Evolutionary conservation across 2,113 vertebrate genomes (phyloP).

Genomic region (Telmatochromis brichardi): DNA sequence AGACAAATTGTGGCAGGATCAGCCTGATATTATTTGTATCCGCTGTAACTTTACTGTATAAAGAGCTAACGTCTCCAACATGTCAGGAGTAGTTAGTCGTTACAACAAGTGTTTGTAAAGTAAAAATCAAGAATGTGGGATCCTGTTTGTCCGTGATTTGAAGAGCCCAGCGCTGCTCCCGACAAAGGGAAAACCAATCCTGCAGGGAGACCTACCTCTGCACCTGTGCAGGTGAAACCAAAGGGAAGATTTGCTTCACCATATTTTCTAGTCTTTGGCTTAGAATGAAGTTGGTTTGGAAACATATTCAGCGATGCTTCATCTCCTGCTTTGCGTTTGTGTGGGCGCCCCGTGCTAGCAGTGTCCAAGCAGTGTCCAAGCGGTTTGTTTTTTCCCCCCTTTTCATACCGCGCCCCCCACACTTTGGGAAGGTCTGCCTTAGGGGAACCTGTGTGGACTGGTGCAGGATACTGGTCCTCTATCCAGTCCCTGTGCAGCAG

Average conservation of each 20-base stretch:
- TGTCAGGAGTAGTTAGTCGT: neutral
- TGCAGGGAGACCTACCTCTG: accelerated
- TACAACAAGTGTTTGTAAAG: accelerated
- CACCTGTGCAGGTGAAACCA: accelerated
- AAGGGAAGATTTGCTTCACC: accelerated
- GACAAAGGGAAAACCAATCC: accelerated
- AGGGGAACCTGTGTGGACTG: neutral
- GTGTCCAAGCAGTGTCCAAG: accelerated
- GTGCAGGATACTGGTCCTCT: neutral
- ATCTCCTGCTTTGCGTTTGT: accelerated
- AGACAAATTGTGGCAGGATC: no score
- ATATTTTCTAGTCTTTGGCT: neutral
- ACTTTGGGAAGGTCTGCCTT: neutral
- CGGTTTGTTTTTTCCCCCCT: neutral
- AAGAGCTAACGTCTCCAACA: accelerated
- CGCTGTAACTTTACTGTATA: accelerated
- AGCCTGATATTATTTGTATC: no score
- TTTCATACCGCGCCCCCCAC: neutral
- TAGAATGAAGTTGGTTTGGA: neutral
- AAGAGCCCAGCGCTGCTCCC: accelerated
- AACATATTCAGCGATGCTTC: neutral
- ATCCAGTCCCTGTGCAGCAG: neutral
- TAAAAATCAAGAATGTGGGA: neutral
- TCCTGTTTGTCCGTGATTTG: accelerated
- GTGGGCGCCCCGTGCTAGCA: accelerated